Conservation (phyloP, 1,140 invertebrate species). For the Platorchestia sp. region DNA sequence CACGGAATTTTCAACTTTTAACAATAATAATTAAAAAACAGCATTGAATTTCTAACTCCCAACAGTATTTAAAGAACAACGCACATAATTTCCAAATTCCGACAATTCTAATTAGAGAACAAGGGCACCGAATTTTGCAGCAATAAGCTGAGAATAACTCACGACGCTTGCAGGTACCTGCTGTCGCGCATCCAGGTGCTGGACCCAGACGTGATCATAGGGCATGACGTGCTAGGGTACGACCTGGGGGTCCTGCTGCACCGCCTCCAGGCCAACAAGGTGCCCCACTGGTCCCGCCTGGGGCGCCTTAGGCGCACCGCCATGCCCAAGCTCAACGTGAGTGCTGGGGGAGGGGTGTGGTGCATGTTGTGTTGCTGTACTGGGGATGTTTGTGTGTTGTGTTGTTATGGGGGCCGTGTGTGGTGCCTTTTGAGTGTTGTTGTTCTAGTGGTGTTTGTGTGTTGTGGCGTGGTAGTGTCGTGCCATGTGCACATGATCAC, state of each 20-base stretch:
- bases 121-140: too few relatives aligned
- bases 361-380: not conserved
- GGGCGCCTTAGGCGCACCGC: constrained; percentile 83
- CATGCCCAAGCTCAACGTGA: constrained; percentile 73
- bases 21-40: too few relatives aligned
- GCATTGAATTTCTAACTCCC: too few relatives aligned
- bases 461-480: too few relatives aligned
- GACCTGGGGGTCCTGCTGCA: constrained; percentile 91
- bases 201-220: constrained; percentile 94
- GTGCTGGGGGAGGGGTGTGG: constrained; percentile 64
- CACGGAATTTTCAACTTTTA: too few relatives aligned
- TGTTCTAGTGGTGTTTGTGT: not conserved
- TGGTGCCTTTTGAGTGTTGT: not conserved
- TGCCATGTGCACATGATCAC: too few relatives aligned
- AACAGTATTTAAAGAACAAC: too few relatives aligned
- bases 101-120: too few relatives aligned
- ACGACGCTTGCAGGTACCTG: constrained; percentile 75
- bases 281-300: constrained; percentile 91
- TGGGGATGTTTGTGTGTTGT: not conserved
- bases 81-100: too few relatives aligned
- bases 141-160: too few relatives aligned
- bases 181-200: constrained; percentile 86
- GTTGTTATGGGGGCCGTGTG: not conserved
- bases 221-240: constrained; percentile 90
- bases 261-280: constrained; percentile 80